Conservation (phyloP, 92 coral and sea anemone genomes). For the Pocillopora grandis region DNA sequence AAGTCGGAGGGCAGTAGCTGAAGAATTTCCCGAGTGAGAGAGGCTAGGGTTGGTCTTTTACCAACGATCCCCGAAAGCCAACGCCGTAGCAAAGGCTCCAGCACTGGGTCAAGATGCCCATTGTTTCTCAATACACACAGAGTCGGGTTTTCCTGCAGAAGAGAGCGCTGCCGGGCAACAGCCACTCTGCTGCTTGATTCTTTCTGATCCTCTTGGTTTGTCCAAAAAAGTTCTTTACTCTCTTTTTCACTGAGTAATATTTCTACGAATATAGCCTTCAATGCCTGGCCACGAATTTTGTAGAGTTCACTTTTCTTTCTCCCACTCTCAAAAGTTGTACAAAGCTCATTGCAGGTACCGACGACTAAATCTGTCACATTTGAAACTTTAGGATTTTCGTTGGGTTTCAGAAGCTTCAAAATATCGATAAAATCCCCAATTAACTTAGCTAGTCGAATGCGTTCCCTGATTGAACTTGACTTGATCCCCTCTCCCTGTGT, state of each 20-base stretch:
- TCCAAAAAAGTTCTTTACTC: neutral
- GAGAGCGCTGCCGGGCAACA: neutral
- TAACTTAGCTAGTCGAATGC: slow-evolving; percentile 56
- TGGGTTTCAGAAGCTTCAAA: slow-evolving; percentile 17
- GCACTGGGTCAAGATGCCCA: slow-evolving; percentile 10
- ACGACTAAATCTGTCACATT: slow-evolving; percentile 27
- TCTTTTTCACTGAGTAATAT: slow-evolving; percentile 10
- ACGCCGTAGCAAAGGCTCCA: slow-evolving; percentile 18
- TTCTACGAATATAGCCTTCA: slow-evolving; percentile 37
- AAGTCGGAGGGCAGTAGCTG: neutral
- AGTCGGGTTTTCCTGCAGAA: slow-evolving; percentile 14
- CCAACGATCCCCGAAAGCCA: slow-evolving; percentile 18
- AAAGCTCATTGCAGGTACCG: slow-evolving; percentile 47
- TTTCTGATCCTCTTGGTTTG: neutral
- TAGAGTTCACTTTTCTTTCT: slow-evolving; percentile 20
- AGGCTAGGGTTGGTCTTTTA: slow-evolving; percentile 2
- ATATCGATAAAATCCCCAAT: slow-evolving; percentile 58
- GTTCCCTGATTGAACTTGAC: slow-evolving; percentile 26
- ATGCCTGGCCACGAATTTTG: slow-evolving; percentile 38
- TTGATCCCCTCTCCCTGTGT: slow-evolving; percentile 8
- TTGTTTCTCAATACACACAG: neutral
- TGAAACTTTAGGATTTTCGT: slow-evolving; percentile 6
- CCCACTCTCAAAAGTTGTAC: neutral
- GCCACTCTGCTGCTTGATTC: neutral
- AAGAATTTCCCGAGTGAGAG: neutral